These are phyloP conservation scores for Chrysopa pallens DNA, from an alignment of 1,140 invertebrate species.

Conservation along the genomic window DNA sequence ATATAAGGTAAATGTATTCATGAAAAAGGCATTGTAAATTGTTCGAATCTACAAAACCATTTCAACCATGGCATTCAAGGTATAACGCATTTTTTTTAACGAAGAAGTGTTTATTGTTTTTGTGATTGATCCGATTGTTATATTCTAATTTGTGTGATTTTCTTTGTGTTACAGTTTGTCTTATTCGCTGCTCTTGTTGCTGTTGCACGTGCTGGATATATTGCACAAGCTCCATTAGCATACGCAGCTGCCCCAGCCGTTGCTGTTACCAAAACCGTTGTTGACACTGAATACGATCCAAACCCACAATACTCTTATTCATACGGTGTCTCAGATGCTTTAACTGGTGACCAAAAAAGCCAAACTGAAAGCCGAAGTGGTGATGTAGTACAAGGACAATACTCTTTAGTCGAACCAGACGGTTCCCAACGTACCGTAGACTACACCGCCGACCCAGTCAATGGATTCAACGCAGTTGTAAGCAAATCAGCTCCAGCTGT, in stretches of 20 bases:
- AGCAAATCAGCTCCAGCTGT: slow-evolving; percentile 20
- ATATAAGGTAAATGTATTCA: no score
- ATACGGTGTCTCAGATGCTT: slow-evolving; percentile 33
- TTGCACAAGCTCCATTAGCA: slow-evolving; percentile 6
- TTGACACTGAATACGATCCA: slow-evolving; percentile 27
- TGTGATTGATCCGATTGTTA: no score
- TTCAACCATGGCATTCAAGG: no score
- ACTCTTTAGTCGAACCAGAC: slow-evolving; percentile 11
- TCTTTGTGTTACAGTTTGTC: slow-evolving; percentile 20
- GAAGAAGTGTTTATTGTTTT: no score
- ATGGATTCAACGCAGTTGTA: slow-evolving; percentile 26
- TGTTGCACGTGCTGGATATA: slow-evolving; percentile 18
- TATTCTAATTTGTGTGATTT: background rate
- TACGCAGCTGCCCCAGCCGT: slow-evolving; percentile 1
- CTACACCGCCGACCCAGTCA: slow-evolving; percentile 18
- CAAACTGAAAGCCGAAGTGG: slow-evolving; percentile 31
- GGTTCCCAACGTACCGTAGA: slow-evolving; percentile 22
- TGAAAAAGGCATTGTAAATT: no score
- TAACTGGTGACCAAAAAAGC: slow-evolving; percentile 32
- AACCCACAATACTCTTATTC: slow-evolving; percentile 36
- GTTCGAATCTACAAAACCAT: no score
- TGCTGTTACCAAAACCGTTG: slow-evolving; percentile 12
- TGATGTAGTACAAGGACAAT: slow-evolving; percentile 29
- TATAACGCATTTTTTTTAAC: no score
- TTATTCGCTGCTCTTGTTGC: slow-evolving; percentile 21